Base-by-base conservation (phyloP, 2,888 invertebrate species). In the Tenthredo distinguenda region DNA sequence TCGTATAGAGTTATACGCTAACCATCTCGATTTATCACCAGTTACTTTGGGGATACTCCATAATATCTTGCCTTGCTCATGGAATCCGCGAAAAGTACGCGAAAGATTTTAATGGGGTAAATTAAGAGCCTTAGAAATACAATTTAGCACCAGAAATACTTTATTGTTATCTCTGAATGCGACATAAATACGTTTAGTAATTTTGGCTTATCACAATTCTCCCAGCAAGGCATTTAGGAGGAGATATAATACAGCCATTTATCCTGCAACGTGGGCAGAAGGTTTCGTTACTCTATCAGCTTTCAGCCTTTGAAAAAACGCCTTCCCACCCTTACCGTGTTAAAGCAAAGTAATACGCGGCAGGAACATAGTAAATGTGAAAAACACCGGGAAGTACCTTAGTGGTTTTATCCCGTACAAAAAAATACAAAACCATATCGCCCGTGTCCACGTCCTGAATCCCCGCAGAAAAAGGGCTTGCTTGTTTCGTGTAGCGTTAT, bases 191-290 rank as follows among this genome's bases (percentile, higher is more conserved):
- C n/a, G n/a, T 55, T 18, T 55, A 55, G 55, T 55, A n/a, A 55
- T 55, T 55, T 55, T 55, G 55, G 55, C 55, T 55, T 55, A 55
- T 55, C 55, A 55, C 55, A 47, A 47, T 55, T 55, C 55, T 55
- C n/a, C n/a, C 55, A 55, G n/a, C n/a, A 55, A 55, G 55, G 55
- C 55, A 55, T 55, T 55, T 55, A n/a, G 55, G n/a, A n/a, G 7
- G n/a, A 55, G 55, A 55, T 55, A 55, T 55, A 55, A 55, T 55
- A 55, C n/a, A 55, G 55, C 55, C n/a, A 55, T 55, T 55, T 55
- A 55, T 10, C 55, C n/a, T n/a, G 55, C 6, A 55, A 55, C 55
- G n/a, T n/a, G 55, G n/a, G n/a, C 55, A n/a, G 55, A 55, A 55
- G 55, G 55, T 12, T 55, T 55, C 55, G 55, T 55, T 55, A n/a